Evolutionary conservation across 2,797 vertebrate genomes (phyloP).

Genomic region (Picus viridis): DNA sequence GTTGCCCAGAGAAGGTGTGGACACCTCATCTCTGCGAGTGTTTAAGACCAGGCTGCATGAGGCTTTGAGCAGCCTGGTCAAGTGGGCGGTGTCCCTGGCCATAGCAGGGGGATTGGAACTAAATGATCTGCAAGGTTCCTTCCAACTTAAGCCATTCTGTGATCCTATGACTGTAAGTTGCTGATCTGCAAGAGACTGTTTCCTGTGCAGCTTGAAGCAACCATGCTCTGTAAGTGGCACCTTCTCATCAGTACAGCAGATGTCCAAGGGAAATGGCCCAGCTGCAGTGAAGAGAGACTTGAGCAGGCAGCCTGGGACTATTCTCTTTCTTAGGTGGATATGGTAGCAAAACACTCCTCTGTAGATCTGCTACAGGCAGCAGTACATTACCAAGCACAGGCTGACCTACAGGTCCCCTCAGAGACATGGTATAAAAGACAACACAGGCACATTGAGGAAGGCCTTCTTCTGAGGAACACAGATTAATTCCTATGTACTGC

Average conservation of each 20-base stretch:
- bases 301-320: not conserved
- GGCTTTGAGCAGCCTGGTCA: too few species aligned
- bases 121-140: too few species aligned
- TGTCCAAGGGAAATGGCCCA: not conserved
- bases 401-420: not conserved
- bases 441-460: fast-evolving
- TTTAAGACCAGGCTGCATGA: too few species aligned
- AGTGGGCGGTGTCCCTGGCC: too few species aligned
- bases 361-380: not conserved
- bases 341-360: not conserved
- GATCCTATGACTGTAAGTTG: not conserved
- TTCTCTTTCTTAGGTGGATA: not conserved
- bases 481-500: not conserved
- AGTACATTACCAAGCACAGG: fast-evolving
- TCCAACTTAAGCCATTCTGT: too few species aligned
- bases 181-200: not conserved
- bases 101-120: too few species aligned
- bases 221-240: not conserved
- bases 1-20: too few species aligned
- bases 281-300: not conserved
- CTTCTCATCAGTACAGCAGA: not conserved
- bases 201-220: not conserved
- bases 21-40: too few species aligned
- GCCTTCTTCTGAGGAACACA: not conserved
- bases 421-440: not conserved